Conservation (phyloP, 2,113 vertebrate genomes). For the Meles meles region DNA sequence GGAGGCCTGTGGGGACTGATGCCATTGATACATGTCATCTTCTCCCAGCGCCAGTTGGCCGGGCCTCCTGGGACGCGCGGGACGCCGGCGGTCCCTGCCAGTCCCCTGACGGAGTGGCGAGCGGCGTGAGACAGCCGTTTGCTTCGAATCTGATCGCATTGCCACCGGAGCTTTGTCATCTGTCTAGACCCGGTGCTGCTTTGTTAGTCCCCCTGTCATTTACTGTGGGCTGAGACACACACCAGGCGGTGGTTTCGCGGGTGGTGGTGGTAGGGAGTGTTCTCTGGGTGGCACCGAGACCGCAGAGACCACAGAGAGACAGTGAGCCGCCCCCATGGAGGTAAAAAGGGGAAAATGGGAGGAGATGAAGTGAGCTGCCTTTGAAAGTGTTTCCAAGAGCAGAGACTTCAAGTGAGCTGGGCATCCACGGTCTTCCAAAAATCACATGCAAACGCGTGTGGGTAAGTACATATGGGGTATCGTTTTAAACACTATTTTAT, state of each 20-base stretch:
- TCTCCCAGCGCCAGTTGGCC: not conserved
- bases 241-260: not conserved
- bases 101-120: not conserved
- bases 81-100: not conserved
- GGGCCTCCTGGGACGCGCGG: not conserved
- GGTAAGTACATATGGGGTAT: rapidly evolving
- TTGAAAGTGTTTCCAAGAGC: not conserved
- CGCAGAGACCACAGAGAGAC: not conserved
- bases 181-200: not conserved
- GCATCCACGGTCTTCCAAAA: not conserved
- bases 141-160: not conserved
- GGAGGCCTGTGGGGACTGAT: not conserved
- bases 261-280: not conserved
- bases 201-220: not conserved
- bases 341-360: not conserved
- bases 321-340: not conserved
- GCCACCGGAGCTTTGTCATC: not conserved
- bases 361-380: not conserved
- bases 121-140: not conserved
- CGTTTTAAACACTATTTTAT: not conserved
- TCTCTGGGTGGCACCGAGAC: not conserved
- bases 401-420: not conserved
- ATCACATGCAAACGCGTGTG: rapidly evolving
- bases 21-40: not conserved
- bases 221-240: not conserved